Evolutionary conservation across 2,888 invertebrate genomes (phyloP).

Genomic region (Cyclophora punctaria): DNA sequence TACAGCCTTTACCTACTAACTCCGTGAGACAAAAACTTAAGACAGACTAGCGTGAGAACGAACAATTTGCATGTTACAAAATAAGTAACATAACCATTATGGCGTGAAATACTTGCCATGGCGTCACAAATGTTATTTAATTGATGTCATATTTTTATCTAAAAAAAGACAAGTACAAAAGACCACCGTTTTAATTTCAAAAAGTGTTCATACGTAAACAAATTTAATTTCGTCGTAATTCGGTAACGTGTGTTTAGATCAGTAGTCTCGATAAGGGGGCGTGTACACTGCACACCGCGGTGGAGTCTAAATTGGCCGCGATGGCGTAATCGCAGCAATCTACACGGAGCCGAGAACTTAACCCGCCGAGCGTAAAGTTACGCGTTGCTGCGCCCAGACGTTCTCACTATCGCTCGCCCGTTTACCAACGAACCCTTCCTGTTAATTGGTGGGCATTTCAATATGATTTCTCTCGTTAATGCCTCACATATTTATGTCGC

Average conservation of each 20-base stretch:
- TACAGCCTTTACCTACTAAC: constrained; percentile 13
- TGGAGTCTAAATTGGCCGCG: constrained; percentile 49
- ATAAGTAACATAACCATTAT: neutral
- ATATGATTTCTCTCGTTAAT: constrained; percentile 13
- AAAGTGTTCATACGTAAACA: constrained; percentile 26
- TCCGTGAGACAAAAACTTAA: constrained; percentile 12
- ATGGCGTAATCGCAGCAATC: constrained; percentile 56
- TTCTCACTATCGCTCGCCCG: constrained; percentile 54
- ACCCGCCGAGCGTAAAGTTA: constrained; percentile 63
- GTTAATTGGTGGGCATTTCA: constrained; percentile 36
- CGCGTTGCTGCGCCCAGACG: constrained; percentile 52
- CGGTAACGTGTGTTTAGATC: constrained; percentile 32
- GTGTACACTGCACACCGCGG: constrained; percentile 27
- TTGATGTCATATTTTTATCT: too few species aligned
- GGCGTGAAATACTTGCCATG: too few species aligned
- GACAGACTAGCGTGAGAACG: constrained; percentile 11
- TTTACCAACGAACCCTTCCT: constrained; percentile 16
- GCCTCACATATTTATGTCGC: constrained; percentile 8
- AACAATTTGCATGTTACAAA: constrained; percentile 12
- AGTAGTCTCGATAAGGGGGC: constrained; percentile 28
- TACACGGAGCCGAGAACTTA: constrained; percentile 47
- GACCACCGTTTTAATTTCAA: constrained; percentile 27
- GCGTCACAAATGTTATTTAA: too few species aligned
- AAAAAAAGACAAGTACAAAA: constrained; percentile 3
- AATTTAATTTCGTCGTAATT: constrained; percentile 29